phyloP scores from a whole-genome alignment of 23 tunicate species.

The Trididemnum clinides region DNA sequence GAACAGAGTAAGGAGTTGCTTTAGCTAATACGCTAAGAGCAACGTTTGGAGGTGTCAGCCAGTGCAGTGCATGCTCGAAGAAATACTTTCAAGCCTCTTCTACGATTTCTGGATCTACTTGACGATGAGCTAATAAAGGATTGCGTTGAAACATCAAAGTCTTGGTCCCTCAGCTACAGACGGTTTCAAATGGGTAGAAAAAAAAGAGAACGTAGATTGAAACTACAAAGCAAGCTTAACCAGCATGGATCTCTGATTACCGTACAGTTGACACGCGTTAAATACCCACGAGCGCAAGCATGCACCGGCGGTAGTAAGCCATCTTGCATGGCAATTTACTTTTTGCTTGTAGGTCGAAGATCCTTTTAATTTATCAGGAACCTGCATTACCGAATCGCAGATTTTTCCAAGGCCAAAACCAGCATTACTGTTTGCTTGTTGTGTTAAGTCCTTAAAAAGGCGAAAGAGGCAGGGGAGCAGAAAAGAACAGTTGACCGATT shows the following conservation, averaged over 20 bases:
- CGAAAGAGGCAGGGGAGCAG: too few species aligned
- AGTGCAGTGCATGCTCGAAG: not conserved
- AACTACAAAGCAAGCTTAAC: not conserved
- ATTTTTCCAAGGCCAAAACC: too few species aligned
- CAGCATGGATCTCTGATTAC: not conserved
- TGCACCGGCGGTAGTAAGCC: not conserved
- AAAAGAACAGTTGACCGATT: too few species aligned
- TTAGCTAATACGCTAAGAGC: not conserved
- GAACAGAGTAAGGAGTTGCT: not conserved
- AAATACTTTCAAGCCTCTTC: not conserved
- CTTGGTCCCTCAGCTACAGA: not conserved
- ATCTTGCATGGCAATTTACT: not conserved
- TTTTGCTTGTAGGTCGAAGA: not conserved
- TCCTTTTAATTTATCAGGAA: not conserved
- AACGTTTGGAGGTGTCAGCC: not conserved
- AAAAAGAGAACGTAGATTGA: not conserved
- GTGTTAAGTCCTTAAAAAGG: not conserved
- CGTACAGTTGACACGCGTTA: not conserved
- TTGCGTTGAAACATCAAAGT: not conserved
- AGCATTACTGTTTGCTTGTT: not conserved
- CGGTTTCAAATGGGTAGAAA: not conserved
- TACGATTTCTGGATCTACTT: not conserved
- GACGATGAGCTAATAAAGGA: not conserved
- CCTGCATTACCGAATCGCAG: not conserved
- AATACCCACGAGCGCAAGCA: not conserved